Base-by-base conservation (phyloP, 2,888 invertebrate species). In the Axea sp. region DNA sequence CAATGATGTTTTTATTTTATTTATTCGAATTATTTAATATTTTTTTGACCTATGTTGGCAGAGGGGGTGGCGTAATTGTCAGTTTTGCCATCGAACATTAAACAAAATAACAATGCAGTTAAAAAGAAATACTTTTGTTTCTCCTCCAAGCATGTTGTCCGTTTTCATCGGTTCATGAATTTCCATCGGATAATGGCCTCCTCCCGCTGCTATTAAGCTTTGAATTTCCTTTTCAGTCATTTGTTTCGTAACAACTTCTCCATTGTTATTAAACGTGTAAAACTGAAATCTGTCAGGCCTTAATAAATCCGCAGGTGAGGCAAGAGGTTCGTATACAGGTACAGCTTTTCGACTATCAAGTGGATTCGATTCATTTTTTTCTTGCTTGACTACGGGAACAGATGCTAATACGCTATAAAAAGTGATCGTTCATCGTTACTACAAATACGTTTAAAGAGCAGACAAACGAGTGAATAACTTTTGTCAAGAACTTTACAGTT, bases 151-250 rank as follows among this genome's bases (percentile, higher is more conserved):
- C 7, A 57, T 37, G 12, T 45, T 73, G 3, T 68, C 69, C 5
- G 51, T 15, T 15, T 75, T 75, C 31, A 67, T 49, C 4, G 83
- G 79, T 31, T 84, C 83, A 11, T 84, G 83, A 39, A 82, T 78
- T 11, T 85, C 84, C 11, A 80, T 77, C 6, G 84, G 88, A 80
- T 91, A 75, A 74, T 87, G 88, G 26, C 81, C 92, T 83, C 94
- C 94, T 0, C 95, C 94, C 24, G 93, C 93, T 0, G 95, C 95
- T 22, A 95, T 94, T 68, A 96, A 93, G 31, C 94, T 93, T 84
- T 95, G 94, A 75, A 96, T 95, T 88, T 96, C 94, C 81, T 94
- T 91, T 79, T 95, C 88, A 3, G 95, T 95, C 95, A 96, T 96
- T 22, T 95, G 89, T 68, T 94, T 90, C 82, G 94, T 95, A 0